Conservation (phyloP, 2,888 invertebrate genomes). For the Chymomyza procnemis region DNA sequence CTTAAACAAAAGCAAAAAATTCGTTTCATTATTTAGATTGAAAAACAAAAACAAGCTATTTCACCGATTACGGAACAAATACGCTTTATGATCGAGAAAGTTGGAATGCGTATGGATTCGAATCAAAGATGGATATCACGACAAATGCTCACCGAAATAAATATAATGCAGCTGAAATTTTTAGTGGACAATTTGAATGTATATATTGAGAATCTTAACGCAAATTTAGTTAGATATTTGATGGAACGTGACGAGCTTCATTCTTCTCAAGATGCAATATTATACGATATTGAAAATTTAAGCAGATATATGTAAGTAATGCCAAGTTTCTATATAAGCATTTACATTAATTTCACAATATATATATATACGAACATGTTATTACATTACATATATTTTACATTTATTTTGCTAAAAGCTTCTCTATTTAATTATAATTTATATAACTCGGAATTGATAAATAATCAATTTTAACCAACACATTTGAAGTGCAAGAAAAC, state of each 20-base stretch:
- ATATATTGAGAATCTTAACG: conserved; percentile 25
- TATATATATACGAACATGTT: neutral
- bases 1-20: neutral
- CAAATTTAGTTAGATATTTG: conserved; percentile 26
- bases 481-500: neutral
- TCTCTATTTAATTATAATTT: neutral
- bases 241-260: conserved; percentile 33
- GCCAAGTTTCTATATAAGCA: too few species aligned
- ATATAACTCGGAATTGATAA: too few species aligned
- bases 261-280: conserved; percentile 32
- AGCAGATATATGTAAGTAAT: conserved; percentile 29
- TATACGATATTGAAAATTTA: conserved; percentile 29
- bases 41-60: conserved; percentile 13
- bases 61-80: conserved; percentile 29
- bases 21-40: conserved; percentile 1
- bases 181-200: conserved; percentile 31
- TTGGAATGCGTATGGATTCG: conserved; percentile 33
- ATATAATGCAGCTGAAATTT: conserved; percentile 17
- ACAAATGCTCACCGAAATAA: conserved; percentile 34
- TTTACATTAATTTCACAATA: neutral
- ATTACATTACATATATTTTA: too few species aligned
- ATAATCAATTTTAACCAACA: neutral
- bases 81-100: conserved; percentile 24
- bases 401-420: neutral
- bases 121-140: conserved; percentile 36